Conservation (phyloP, 2,888 invertebrate genomes). For the Sipha maydis region DNA sequence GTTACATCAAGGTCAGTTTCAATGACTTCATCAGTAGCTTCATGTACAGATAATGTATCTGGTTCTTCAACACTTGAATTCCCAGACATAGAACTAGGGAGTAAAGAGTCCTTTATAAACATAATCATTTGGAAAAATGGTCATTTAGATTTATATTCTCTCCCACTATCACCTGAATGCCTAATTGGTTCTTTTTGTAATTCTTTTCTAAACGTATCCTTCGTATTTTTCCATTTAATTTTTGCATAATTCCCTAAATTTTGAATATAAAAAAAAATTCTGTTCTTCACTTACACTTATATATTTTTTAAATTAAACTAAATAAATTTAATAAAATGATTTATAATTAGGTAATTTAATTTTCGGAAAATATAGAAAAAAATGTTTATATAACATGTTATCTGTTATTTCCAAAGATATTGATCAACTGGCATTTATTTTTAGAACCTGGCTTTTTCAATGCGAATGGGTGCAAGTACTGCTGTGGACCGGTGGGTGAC, state of each 20-base stretch:
- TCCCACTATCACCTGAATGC: not conserved
- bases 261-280: not conserved
- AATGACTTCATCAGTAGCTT: not conserved
- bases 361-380: no score
- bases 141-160: no score
- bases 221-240: not conserved
- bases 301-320: no score
- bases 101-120: no score
- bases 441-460: not conserved
- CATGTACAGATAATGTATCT: no score
- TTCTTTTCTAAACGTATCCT: not conserved
- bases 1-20: no score
- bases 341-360: no score
- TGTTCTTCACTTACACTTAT: not conserved
- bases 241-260: not conserved
- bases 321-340: no score
- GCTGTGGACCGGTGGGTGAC: no score
- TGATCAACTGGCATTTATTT: not conserved
- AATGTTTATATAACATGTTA: not conserved
- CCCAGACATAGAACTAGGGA: no score
- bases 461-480: conserved; percentile 6
- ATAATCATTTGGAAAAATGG: no score
- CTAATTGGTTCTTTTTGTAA: not conserved
- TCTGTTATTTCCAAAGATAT: conserved; percentile 2
- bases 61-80: no score